Base-by-base conservation (phyloP, 2,797 vertebrate species). In the Luscinia megarhynchos region DNA sequence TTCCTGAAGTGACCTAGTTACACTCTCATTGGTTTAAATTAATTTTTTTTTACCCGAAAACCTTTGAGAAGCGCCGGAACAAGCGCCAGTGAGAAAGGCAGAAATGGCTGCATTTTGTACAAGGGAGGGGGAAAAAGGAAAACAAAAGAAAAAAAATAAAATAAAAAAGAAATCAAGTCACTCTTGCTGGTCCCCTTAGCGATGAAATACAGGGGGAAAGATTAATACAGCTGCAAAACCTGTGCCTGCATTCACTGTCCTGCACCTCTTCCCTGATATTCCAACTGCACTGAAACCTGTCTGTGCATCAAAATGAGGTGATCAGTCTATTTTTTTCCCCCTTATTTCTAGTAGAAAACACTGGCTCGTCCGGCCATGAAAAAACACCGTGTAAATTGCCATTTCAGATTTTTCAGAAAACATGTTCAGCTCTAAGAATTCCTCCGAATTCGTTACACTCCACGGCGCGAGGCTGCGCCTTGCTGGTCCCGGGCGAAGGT, bases 401-500 rank as follows among this genome's bases (percentile, higher is more conserved):
- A 73, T 87, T 91, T 74, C 12, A 46, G 81, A 68, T 87, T 91
- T 87, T 58, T 86, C 63, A 83, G 83, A 95, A 59, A 69, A 55
- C 68, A 30, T 4, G 82, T 27, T 78, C 84, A 92, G 76, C 92
- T 77, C 21, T 55, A 80, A 87, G 81, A 95, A 97, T 97, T 94
- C 94, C 84, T 81, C 29, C 27, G 43, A 92, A 93, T 95, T 97
- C 93, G 95, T 96, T 97, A 85, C 93, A 91, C 87, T 73, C 48
- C 51, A 1, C 41, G 3, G 10, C 7, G 67, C 67, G 12, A 36
- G 74, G 89, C 87, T 84, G 46, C 10, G 79, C 79, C 63, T 77
- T 50, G 74, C 86, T 32, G 55, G 69, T 85, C 41, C 85, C 5
- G 30, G 32, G 53, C 13, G 9, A 84, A 82, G 92, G 88, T 84